phyloP scores from a whole-genome alignment of 2,888 invertebrate species.

The Cerastis rubricosa region DNA sequence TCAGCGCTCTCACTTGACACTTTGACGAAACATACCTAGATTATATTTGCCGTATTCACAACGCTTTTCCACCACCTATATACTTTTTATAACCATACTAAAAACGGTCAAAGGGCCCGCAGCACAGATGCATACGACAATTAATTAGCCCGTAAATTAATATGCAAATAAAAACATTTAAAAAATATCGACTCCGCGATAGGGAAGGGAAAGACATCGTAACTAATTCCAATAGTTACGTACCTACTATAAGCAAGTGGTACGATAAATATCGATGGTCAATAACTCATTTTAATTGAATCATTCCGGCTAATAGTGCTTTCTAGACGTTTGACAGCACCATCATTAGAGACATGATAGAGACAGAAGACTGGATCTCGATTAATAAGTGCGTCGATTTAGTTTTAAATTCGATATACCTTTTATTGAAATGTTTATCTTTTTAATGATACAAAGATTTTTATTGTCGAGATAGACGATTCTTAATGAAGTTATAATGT shows the following conservation, averaged over 20 bases:
- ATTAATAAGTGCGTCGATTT: conserved; percentile 75
- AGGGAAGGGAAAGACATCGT: conserved; percentile 62
- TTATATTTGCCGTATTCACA: conserved; percentile 35
- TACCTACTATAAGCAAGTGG: conserved; percentile 63
- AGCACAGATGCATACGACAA: conserved; percentile 54
- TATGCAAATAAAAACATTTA: conserved; percentile 64
- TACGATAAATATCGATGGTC: conserved; percentile 77
- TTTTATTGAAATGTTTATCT: conserved; percentile 63
- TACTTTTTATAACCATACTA: conserved; percentile 58
- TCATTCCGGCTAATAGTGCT: conserved; percentile 85
- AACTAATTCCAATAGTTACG: conserved; percentile 64
- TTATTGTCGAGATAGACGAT: conserved; percentile 56
- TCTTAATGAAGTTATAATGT: conserved; percentile 56
- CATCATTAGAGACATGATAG: conserved; percentile 83
- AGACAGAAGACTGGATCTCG: conserved; percentile 77
- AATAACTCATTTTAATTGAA: conserved; percentile 88
- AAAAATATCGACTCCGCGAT: conserved; percentile 52
- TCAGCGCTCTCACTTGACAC: conserved; percentile 56
- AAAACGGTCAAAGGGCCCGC: conserved; percentile 63
- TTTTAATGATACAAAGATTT: conserved; percentile 57
- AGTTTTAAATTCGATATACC: conserved; percentile 58
- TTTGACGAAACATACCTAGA: conserved; percentile 44
- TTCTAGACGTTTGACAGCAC: conserved; percentile 85
- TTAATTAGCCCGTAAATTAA: conserved; percentile 66
- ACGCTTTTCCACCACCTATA: conserved; percentile 40